Evolutionary conservation across 2,113 vertebrate genomes (phyloP).

Genomic region (Aix galericulata): DNA sequence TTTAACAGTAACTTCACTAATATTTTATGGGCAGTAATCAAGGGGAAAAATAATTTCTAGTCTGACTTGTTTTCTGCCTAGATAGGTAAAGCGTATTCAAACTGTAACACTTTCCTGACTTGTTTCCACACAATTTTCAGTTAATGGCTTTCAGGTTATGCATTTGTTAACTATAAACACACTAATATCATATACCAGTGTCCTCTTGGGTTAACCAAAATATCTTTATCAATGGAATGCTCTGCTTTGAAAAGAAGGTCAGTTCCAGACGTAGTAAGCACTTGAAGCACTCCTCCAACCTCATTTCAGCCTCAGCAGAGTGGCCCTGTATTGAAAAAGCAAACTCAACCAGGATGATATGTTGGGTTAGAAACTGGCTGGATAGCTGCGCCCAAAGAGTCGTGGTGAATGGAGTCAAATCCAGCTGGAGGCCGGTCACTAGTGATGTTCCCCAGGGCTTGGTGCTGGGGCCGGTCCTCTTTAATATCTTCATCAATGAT

Average conservation of each 20-base stretch:
- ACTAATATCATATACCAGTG: not conserved
- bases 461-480: no score
- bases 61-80: not conserved
- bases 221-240: not conserved
- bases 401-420: no score
- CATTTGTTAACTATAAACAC: not conserved
- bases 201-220: not conserved
- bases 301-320: not conserved
- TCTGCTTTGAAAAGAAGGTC: not conserved
- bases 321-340: not conserved
- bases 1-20: not conserved
- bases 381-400: no score
- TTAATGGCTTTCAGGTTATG: not conserved
- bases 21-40: not conserved
- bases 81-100: not conserved
- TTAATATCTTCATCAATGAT: no score
- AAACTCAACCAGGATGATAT: not conserved
- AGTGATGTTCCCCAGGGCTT: no score
- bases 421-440: no score
- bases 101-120: not conserved
- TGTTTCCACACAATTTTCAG: not conserved
- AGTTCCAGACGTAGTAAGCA: not conserved
- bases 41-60: not conserved
- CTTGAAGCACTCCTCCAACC: accelerated
- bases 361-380: not conserved